These are phyloP conservation scores for Halcyon malimbica DNA, from an alignment of 2,113 vertebrate genomes.

Conservation along the genomic window DNA sequence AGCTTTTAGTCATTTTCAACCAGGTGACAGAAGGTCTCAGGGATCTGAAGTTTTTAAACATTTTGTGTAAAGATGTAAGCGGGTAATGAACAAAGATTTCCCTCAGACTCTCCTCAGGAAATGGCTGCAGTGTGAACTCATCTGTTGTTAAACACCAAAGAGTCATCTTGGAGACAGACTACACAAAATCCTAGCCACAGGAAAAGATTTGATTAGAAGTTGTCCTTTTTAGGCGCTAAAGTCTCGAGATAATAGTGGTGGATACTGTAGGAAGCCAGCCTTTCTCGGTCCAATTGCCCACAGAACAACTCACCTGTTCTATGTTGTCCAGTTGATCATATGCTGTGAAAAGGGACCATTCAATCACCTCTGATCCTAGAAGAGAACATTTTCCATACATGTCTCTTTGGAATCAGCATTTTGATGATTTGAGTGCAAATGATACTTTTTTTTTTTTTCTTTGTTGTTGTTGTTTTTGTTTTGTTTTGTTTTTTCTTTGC, in stretches of 20 bases:
- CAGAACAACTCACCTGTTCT: neutral
- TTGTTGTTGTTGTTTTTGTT: too few species aligned
- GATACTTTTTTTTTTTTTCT: neutral
- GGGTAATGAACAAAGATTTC: neutral
- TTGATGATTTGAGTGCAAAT: neutral
- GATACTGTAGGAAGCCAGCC: neutral
- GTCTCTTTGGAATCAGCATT: neutral
- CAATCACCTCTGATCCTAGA: neutral
- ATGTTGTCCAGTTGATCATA: neutral
- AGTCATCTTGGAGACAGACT: neutral
- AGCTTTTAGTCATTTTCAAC: neutral
- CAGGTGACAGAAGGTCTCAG: neutral
- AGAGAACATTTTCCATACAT: neutral
- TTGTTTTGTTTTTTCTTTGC: too few species aligned
- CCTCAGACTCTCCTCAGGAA: neutral
- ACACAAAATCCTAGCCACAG: neutral
- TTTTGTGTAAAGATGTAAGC: neutral
- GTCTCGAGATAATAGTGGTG: neutral
- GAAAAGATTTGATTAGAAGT: neutral
- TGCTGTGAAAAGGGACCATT: neutral
- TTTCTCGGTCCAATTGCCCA: neutral
- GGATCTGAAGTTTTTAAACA: neutral
- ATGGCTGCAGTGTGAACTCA: neutral
- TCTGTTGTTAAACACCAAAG: neutral
- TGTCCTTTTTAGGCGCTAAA: neutral